Percentiles rank a stretch among this genome's conserved stretches.
Conservation (phyloP, 2,113 vertebrate species). For the Sinocyclocheilus anshuiensis region DNA sequence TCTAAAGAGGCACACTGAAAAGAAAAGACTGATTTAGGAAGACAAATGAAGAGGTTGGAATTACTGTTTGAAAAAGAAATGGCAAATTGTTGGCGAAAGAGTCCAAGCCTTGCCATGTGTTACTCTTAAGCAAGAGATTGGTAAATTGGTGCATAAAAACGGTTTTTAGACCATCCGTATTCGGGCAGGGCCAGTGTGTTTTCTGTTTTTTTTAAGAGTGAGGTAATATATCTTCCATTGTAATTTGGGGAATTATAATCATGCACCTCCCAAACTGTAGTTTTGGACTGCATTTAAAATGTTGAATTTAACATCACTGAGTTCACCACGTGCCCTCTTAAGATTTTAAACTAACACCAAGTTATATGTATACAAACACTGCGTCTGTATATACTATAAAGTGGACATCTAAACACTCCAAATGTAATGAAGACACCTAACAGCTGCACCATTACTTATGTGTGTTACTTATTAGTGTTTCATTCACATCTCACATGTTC, state of each 20-base stretch:
- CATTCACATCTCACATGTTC: constrained; percentile 18
- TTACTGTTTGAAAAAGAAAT: not conserved
- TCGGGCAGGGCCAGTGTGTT: not conserved
- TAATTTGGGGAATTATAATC: constrained; percentile 15
- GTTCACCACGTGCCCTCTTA: not conserved
- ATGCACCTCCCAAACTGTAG: not conserved
- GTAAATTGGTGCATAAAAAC: not conserved
- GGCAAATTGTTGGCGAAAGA: not conserved
- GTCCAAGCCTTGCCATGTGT: not conserved
- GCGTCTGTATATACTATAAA: constrained; percentile 32
- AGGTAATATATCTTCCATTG: not conserved
- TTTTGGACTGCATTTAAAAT: not conserved
- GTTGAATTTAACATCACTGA: not conserved
- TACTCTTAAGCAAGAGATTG: not conserved
- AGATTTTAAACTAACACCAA: constrained; percentile 23
- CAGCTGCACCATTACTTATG: constrained; percentile 22
- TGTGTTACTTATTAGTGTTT: constrained; percentile 5
- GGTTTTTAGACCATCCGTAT: not conserved
- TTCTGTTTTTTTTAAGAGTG: not conserved
- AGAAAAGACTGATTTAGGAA: not conserved
- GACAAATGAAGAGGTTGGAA: not conserved
- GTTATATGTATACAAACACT: constrained; percentile 30
- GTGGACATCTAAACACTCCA: constrained; percentile 30
- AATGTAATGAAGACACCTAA: constrained; percentile 31
- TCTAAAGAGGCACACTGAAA: not conserved